These are phyloP conservation scores for Coccyzus lansbergi DNA, from an alignment of 2,797 vertebrate genomes.

Conservation along the genomic window DNA sequence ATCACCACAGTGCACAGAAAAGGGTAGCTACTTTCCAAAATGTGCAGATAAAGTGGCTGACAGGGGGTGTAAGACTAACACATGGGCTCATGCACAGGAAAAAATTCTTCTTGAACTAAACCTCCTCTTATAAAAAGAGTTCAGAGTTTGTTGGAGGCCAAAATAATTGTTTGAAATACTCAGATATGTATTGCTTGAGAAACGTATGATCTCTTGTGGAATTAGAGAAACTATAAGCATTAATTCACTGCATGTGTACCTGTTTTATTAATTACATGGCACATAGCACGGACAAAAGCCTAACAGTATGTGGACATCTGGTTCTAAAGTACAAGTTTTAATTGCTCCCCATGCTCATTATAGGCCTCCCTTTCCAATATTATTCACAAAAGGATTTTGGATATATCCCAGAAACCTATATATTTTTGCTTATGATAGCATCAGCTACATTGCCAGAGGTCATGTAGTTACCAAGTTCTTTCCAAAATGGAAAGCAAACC, in stretches of 20 bases:
- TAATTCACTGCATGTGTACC: background rate
- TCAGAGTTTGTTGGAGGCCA: background rate
- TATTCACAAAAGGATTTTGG: background rate
- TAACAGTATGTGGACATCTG: background rate
- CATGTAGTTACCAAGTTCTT: background rate
- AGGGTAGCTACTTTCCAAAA: background rate
- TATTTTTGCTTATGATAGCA: background rate
- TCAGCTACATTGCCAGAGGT: background rate
- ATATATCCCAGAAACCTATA: background rate
- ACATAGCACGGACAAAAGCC: background rate
- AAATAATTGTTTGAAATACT: background rate
- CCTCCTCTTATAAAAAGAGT: background rate
- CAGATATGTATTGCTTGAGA: background rate
- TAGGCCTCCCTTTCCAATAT: background rate
- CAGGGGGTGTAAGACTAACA: background rate
- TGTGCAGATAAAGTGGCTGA: background rate
- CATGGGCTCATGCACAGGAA: fast-evolving
- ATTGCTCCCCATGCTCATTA: background rate
- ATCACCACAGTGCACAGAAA: background rate
- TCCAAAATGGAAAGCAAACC: background rate
- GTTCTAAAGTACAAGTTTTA: background rate
- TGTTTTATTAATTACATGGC: background rate
- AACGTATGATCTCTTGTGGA: background rate
- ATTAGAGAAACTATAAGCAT: background rate
- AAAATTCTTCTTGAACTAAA: background rate